A percentile compares a stretch with the other conserved stretches of the same genome.
phyloP scores from a whole-genome alignment of 2,888 invertebrate genomes.

The Chrysolina haemoptera region DNA sequence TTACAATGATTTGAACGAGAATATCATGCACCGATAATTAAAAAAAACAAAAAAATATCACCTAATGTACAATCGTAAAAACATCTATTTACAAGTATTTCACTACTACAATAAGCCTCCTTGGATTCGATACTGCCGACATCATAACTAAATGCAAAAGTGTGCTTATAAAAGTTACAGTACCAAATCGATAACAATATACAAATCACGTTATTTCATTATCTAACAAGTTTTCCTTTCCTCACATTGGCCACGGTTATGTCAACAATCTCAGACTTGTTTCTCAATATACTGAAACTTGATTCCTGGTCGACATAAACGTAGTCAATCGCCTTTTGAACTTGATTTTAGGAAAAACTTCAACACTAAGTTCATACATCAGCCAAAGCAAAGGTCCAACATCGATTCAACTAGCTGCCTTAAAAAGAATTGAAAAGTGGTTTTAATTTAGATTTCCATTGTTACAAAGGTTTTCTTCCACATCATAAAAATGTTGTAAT shows the following conservation, averaged over 20 bases:
- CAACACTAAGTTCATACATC: conserved; percentile 38
- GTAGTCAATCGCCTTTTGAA: conserved; percentile 19
- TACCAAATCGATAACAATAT: conserved; percentile 45
- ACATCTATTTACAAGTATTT: conserved; percentile 57
- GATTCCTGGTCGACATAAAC: background rate
- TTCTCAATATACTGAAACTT: too few relatives aligned
- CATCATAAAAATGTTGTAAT: too few relatives aligned
- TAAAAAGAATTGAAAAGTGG: conserved; percentile 30
- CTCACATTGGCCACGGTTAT: conserved; percentile 12
- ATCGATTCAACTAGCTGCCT: conserved; percentile 23
- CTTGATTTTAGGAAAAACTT: conserved; percentile 34
- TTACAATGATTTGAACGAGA: conserved; percentile 53
- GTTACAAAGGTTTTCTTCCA: conserved; percentile 5
- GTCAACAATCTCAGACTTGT: background rate
- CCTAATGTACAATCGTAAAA: conserved; percentile 56
- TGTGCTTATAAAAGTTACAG: conserved; percentile 42
- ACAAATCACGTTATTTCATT: conserved; percentile 47
- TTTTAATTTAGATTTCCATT: conserved; percentile 25
- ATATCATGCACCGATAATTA: conserved; percentile 57
- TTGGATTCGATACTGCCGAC: conserved; percentile 47
- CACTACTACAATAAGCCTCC: conserved; percentile 47
- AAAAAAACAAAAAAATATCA: conserved; percentile 56
- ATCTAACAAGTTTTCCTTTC: conserved; percentile 39
- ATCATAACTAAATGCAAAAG: conserved; percentile 48
- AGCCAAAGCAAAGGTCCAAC: conserved; percentile 43